Base-by-base conservation (phyloP, 30 jellyfish, hydroid and myxozoan genomes). In the Pelagia noctiluca region DNA sequence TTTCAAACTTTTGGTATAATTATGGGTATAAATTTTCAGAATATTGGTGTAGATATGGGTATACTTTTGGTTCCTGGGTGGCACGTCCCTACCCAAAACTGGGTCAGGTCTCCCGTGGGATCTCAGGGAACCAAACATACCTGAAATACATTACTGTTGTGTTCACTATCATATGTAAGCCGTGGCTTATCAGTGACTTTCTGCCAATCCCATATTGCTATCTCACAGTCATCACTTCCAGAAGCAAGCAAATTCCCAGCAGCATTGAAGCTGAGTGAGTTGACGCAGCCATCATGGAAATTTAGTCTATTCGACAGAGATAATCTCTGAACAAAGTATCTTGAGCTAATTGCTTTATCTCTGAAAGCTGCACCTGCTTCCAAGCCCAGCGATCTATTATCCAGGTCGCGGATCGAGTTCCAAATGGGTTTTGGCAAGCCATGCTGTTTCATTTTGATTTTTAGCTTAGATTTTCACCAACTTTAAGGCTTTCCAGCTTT, bases 261-360 rank as follows among this genome's bases (percentile, higher is more conserved):
- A 26, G 65, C 93, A 71, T 83, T 93, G 83, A 86, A 93, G 83
- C 83, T 86, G 66, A 93, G 28, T 1, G 97, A 76, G 76, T 93
- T 93, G 26, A 93, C 98, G 71, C 98, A 93, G 13, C 98, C 98
- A 63, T 86, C 93, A 52, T 93, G 98, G 64, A 78, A 93, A 21
- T 87, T 32, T 37, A 93, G 75, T 37, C 72, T 71, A 33, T 63
- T 33, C 16, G 84, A 49, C 50, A 82, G 66, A 25, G 84, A 78
- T 18, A 93, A 83, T 74, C 98, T 63, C 36, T 81, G 82, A 48
- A 92, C 95, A 36, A 86, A 67, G 8, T 32, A 54, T 31, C 35
- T 85, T 13, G 98, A 78, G 35, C 92, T 84, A 46, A 35, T 16
- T 25, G 96, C 96, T 24, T 49, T 74, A 32, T 72, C 86, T 53